Evolutionary conservation across 2,113 vertebrate genomes (phyloP).

Genomic region (Bubalus kerabau): DNA sequence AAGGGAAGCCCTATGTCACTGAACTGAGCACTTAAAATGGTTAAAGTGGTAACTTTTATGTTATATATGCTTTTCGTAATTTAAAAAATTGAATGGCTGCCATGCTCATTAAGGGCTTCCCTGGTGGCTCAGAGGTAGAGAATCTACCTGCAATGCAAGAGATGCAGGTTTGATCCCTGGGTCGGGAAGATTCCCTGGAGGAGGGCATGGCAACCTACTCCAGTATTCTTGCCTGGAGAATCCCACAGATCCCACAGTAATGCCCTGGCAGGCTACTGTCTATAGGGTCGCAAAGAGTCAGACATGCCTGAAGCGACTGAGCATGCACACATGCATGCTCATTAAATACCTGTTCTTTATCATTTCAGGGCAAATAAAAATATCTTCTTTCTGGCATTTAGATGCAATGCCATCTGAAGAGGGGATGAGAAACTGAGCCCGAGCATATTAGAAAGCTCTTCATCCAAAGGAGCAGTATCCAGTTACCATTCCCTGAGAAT

Average conservation of each 20-base stretch:
- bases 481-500: background rate
- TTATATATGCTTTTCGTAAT: background rate
- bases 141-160: background rate
- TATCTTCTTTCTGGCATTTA: background rate
- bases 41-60: background rate
- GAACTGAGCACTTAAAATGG: background rate
- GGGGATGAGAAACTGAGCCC: background rate
- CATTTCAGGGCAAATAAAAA: conserved; percentile 3
- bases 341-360: background rate
- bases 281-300: background rate
- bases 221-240: background rate
- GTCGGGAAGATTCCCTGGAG: background rate
- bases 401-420: background rate
- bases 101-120: background rate
- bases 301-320: background rate
- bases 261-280: background rate
- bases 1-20: background rate
- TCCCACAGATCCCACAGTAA: background rate
- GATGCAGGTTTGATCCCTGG: background rate
- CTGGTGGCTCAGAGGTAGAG: background rate
- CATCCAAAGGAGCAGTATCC: background rate
- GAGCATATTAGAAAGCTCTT: background rate
- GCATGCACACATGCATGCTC: background rate
- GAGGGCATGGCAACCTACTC: background rate
- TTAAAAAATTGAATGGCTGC: background rate